These are phyloP conservation scores for Idaea straminata DNA, from an alignment of 2,888 invertebrate genomes.

Conservation along the genomic window DNA sequence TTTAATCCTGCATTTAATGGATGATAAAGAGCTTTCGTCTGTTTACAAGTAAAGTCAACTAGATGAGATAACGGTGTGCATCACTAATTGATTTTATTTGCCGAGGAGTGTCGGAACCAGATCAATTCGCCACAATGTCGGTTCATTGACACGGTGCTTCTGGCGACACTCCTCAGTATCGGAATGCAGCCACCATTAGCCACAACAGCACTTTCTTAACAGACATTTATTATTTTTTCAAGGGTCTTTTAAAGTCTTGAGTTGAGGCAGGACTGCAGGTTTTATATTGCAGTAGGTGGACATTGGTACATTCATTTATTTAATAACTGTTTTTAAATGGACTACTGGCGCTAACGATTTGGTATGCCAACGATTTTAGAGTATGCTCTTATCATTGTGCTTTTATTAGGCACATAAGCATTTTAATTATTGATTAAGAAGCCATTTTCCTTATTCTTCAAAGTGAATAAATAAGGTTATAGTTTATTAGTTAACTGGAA, in stretches of 20 bases:
- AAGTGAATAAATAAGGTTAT: no score
- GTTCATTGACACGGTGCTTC: constrained; percentile 68
- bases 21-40: constrained; percentile 3
- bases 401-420: no score
- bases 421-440: no score
- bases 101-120: constrained; percentile 58
- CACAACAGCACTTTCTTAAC: constrained; percentile 34
- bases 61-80: constrained; percentile 43
- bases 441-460: background rate
- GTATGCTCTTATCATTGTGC: no score
- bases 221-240: constrained; percentile 37
- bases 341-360: background rate
- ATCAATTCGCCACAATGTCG: constrained; percentile 56
- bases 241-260: constrained; percentile 23
- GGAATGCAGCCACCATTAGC: constrained; percentile 60
- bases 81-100: constrained; percentile 64
- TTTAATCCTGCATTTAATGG: background rate
- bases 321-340: background rate
- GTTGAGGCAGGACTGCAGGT: background rate
- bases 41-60: constrained; percentile 20
- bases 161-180: constrained; percentile 47
- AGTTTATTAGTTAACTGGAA: background rate
- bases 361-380: no score
- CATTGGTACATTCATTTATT: background rate
- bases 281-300: background rate